Evolutionary conservation across 2,113 vertebrate species (phyloP).

Genomic region (Ochotona princeps): DNA sequence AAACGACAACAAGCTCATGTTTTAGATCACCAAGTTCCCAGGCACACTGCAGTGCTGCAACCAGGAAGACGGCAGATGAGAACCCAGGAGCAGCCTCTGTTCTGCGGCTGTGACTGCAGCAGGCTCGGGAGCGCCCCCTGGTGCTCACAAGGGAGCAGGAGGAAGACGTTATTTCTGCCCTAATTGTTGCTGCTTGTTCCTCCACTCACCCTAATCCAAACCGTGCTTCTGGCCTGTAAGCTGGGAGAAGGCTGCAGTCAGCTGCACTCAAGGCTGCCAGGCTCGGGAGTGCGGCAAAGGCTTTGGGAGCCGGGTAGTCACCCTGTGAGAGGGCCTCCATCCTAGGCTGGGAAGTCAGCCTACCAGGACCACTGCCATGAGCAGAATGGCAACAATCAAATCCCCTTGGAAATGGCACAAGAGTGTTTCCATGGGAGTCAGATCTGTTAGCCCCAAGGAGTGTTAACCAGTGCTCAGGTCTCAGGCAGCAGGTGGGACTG

Average conservation of each 20-base stretch:
- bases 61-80: not conserved
- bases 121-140: not conserved
- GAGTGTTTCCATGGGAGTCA: not conserved
- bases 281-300: not conserved
- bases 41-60: not conserved
- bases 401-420: not conserved
- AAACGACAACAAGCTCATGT: not conserved
- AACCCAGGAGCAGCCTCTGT: not conserved
- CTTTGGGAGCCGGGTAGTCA: rapidly evolving
- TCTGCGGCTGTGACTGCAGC: not conserved
- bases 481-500: not conserved
- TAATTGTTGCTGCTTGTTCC: not conserved
- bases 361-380: not conserved
- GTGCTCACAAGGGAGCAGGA: not conserved
- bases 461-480: not conserved
- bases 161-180: not conserved
- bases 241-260: not conserved
- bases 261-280: not conserved
- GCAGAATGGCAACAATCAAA: not conserved
- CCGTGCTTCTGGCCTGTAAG: not conserved
- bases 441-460: not conserved
- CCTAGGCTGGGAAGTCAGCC: rapidly evolving
- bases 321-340: not conserved
- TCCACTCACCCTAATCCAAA: rapidly evolving
- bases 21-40: not conserved